A percentile compares a stretch with the other conserved stretches of the same genome.
Conservation (phyloP, 2,797 vertebrate species). For the Alfaro cultratus region DNA sequence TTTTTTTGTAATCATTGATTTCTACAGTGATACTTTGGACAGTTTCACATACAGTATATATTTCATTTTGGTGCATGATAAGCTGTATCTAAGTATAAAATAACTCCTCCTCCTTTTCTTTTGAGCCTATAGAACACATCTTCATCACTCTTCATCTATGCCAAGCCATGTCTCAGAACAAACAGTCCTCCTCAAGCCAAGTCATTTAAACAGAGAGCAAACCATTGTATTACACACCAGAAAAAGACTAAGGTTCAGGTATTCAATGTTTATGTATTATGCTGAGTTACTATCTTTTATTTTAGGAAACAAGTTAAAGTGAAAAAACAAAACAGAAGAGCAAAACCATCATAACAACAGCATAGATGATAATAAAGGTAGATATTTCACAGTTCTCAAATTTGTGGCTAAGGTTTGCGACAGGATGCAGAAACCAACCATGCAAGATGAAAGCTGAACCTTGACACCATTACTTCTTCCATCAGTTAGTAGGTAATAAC, state of each 20-base stretch:
- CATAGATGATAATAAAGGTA: background rate
- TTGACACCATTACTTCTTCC: background rate
- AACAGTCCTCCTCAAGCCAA: background rate
- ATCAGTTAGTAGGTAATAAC: background rate
- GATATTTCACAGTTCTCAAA: background rate
- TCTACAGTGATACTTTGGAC: background rate
- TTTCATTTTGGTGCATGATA: background rate
- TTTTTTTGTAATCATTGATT: background rate
- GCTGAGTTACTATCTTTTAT: background rate
- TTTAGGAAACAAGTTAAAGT: background rate
- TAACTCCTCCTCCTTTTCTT: background rate
- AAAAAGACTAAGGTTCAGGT: constrained; percentile 49
- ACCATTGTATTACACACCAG: constrained; percentile 59
- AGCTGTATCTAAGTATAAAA: background rate
- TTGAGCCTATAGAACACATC: background rate
- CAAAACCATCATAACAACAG: background rate
- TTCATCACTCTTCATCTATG: background rate
- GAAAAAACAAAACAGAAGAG: background rate
- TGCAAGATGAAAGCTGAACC: background rate
- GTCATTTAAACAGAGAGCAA: background rate
- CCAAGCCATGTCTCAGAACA: background rate
- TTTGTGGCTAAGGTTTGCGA: background rate
- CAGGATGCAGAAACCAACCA: background rate
- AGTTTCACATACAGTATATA: background rate
- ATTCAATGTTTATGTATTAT: constrained; percentile 24